These are phyloP conservation scores for Athalia rosae DNA, from an alignment of 2,888 invertebrate species.

Conservation along the genomic window DNA sequence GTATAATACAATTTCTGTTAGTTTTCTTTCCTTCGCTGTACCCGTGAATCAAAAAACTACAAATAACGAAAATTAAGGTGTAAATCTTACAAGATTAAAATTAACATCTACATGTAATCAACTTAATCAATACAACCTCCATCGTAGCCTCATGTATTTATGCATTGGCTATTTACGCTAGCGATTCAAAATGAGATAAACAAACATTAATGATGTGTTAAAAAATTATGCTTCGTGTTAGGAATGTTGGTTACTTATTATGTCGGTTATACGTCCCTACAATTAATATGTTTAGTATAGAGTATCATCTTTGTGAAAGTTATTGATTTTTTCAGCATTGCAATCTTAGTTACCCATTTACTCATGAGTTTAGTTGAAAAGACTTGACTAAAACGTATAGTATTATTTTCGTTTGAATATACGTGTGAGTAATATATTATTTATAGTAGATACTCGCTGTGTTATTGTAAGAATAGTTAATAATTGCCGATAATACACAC, in stretches of 20 bases:
- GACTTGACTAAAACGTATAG: too few species aligned
- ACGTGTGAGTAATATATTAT: background rate
- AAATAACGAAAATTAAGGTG: conserved; percentile 3
- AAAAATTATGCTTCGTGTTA: conserved; percentile 26
- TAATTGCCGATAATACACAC: conserved; percentile 57
- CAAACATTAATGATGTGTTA: conserved; percentile 9
- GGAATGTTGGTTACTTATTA: conserved; percentile 39
- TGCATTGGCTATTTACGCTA: background rate
- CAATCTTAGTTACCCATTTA: background rate
- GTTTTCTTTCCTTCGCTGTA: conserved; percentile 5
- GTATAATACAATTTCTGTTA: conserved; percentile 52
- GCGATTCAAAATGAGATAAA: background rate
- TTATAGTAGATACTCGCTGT: background rate
- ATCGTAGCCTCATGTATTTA: background rate
- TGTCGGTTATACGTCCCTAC: conserved; percentile 43
- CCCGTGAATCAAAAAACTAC: conserved; percentile 6
- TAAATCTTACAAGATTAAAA: conserved; percentile 5
- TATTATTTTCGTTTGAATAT: background rate
- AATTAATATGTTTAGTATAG: conserved; percentile 30
- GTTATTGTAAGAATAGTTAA: conserved; percentile 44
- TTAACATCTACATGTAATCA: background rate
- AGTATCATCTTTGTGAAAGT: conserved; percentile 38
- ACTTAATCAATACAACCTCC: conserved; percentile 18
- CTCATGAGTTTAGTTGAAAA: background rate
- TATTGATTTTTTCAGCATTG: background rate